Evolutionary conservation across 2,113 vertebrate genomes (phyloP).

Genomic region (Dendropsophus ebraccatus): DNA sequence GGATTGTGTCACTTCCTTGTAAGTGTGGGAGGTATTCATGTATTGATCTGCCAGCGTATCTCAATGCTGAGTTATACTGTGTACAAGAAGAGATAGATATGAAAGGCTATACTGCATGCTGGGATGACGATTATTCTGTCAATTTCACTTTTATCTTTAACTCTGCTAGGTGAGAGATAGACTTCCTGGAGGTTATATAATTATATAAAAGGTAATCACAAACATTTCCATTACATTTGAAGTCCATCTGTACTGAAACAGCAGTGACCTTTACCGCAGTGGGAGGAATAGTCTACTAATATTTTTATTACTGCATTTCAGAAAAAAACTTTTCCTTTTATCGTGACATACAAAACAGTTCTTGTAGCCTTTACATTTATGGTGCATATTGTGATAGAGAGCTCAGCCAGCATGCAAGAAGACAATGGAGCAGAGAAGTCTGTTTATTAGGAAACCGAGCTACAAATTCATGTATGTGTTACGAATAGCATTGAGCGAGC

Average conservation of each 20-base stretch:
- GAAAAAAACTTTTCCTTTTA: not conserved
- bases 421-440: no score
- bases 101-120: constrained; percentile 31
- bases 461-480: no score
- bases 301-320: constrained; percentile 10
- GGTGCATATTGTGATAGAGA: not conserved
- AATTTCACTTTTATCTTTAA: constrained; percentile 47
- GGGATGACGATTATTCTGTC: constrained; percentile 47
- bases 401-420: no score
- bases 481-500: no score
- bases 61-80: constrained; percentile 47
- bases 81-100: constrained; percentile 22
- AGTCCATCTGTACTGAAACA: not conserved
- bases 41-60: constrained; percentile 50
- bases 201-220: constrained; percentile 26
- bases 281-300: constrained; percentile 10
- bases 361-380: no score
- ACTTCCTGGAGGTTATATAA: constrained; percentile 20
- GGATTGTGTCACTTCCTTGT: constrained; percentile 52
- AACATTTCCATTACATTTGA: constrained; percentile 49
- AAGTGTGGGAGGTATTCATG: constrained; percentile 50
- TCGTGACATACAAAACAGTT: no score
- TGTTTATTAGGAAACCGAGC: no score
- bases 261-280: constrained; percentile 29
- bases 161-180: constrained; percentile 17